phyloP scores from a whole-genome alignment of 2,888 invertebrate species.

The Tetragonula carbonaria region DNA sequence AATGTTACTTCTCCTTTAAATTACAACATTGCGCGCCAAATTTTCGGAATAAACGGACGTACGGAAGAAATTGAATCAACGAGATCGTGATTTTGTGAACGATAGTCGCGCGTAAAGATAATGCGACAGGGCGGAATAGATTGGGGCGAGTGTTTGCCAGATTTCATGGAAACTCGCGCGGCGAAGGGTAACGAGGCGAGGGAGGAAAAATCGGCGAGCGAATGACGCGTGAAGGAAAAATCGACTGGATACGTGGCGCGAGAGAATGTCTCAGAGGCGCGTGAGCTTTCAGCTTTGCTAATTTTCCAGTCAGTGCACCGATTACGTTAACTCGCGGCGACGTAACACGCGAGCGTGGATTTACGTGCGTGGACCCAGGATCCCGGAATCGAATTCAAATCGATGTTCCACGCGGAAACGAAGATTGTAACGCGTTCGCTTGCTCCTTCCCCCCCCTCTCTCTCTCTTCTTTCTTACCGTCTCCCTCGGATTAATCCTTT shows the following conservation, averaged over 20 bases:
- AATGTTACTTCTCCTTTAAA: too few species aligned
- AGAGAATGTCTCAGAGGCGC: slow-evolving; percentile 24
- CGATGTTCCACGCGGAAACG: slow-evolving; percentile 43
- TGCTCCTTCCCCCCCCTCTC: not conserved
- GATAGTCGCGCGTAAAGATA: too few species aligned
- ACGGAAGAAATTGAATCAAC: too few species aligned
- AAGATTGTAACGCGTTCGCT: slow-evolving; percentile 37
- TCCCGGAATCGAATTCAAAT: slow-evolving; percentile 58
- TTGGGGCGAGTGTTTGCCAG: not conserved
- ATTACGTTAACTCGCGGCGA: slow-evolving; percentile 50
- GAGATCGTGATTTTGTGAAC: too few species aligned
- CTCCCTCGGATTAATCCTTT: not conserved
- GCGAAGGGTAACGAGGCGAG: not conserved
- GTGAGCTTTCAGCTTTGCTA: slow-evolving; percentile 53
- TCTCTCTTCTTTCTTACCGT: slow-evolving; percentile 1
- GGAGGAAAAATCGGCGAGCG: not conserved
- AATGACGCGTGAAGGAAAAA: slow-evolving; percentile 20
- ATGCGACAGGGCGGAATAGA: not conserved
- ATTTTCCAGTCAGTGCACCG: slow-evolving; percentile 59
- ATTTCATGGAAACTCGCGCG: not conserved
- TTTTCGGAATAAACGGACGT: too few species aligned
- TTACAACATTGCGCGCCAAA: too few species aligned
- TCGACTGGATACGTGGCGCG: not conserved
- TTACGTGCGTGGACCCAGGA: slow-evolving; percentile 43
- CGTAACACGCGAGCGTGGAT: slow-evolving; percentile 54